A percentile compares a stretch with the other conserved stretches of the same genome.
Evolutionary conservation across 2,888 invertebrate species (phyloP).

Genomic region (Caenorhabditis zanzibari): DNA sequence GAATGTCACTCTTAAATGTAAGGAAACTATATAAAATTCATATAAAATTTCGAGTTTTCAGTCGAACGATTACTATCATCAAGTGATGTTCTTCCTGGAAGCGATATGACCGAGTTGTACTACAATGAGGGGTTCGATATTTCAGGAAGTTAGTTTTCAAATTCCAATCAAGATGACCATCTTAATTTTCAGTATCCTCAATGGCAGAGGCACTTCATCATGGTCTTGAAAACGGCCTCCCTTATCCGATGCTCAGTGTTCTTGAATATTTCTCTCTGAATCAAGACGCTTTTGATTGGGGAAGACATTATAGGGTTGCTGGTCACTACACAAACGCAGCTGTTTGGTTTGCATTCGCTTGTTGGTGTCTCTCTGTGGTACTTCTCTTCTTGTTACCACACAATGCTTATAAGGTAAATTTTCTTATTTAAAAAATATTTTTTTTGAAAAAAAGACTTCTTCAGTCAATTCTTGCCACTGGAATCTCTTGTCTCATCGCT

Average conservation of each 20-base stretch:
- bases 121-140: slow-evolving; percentile 80
- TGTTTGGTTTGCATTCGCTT: slow-evolving; percentile 69
- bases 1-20: slow-evolving; percentile 80
- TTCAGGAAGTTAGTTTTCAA: slow-evolving; percentile 66
- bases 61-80: slow-evolving; percentile 67
- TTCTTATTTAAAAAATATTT: not conserved
- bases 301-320: slow-evolving; percentile 79
- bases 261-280: slow-evolving; percentile 78
- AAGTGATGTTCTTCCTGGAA: slow-evolving; percentile 57
- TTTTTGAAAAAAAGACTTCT: not conserved
- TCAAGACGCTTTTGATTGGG: slow-evolving; percentile 81
- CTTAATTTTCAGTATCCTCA: slow-evolving; percentile 70
- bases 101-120: slow-evolving; percentile 71
- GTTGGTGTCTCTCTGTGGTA: slow-evolving; percentile 77
- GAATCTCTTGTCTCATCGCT: slow-evolving; percentile 75
- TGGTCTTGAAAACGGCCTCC: slow-evolving; percentile 79
- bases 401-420: slow-evolving; percentile 65
- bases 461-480: slow-evolving; percentile 70
- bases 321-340: slow-evolving; percentile 80
- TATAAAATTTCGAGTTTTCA: slow-evolving; percentile 46
- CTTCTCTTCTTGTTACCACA: slow-evolving; percentile 80
- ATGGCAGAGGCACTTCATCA: slow-evolving; percentile 76
- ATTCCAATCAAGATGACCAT: not conserved
- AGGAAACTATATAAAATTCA: not conserved
- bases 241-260: slow-evolving; percentile 81